Conservation (phyloP, 2,797 vertebrate genomes). For the Cryptoprocta ferox region DNA sequence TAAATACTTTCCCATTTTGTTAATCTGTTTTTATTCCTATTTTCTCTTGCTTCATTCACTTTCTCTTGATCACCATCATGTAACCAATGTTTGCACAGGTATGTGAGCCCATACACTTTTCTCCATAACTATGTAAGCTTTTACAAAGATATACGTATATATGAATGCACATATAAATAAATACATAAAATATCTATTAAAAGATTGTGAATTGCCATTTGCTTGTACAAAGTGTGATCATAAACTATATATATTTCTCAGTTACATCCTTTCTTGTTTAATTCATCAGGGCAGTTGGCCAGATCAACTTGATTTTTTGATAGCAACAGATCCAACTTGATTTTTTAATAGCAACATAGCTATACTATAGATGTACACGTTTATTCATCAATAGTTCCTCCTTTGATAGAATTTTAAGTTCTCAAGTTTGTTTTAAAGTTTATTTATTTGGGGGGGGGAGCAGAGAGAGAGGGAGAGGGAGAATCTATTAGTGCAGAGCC, state of each 20-base stretch:
- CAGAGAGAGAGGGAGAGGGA: too few species aligned
- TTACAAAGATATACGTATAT: neutral
- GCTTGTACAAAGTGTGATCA: neutral
- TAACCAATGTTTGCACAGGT: neutral
- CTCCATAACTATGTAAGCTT: neutral
- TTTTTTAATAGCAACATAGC: neutral
- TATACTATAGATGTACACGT: neutral
- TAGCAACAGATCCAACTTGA: too few species aligned
- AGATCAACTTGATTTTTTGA: neutral
- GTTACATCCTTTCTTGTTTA: neutral
- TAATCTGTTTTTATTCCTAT: neutral
- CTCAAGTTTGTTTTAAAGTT: too few species aligned
- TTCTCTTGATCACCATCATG: neutral
- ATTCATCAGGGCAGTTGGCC: neutral
- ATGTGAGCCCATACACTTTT: neutral
- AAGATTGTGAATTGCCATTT: neutral
- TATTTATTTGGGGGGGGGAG: too few species aligned
- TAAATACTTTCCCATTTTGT: neutral
- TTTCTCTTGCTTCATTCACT: neutral
- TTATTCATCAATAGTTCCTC: neutral
- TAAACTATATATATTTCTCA: neutral
- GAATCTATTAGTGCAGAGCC: too few species aligned
- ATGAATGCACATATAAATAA: neutral
- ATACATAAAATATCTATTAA: neutral
- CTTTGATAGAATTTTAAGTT: neutral